Conservation (phyloP, 1,140 invertebrate genomes). For the Tetramorium simillimum region DNA sequence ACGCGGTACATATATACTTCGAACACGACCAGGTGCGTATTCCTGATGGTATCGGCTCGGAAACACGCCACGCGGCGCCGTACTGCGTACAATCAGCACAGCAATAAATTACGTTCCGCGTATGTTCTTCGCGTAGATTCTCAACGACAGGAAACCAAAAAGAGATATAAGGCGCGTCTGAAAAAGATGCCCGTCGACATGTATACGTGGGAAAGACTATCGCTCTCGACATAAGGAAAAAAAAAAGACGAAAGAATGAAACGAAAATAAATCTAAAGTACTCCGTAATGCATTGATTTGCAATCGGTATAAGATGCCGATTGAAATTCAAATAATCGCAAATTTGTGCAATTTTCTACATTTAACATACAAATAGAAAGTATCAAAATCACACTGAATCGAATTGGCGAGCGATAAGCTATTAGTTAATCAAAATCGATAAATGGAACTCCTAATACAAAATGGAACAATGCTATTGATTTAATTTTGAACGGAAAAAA, state of each 20-base stretch:
- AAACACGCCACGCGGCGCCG: conserved; percentile 48
- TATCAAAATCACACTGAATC: background rate
- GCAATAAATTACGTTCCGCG: conserved; percentile 72
- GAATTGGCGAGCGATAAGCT: background rate
- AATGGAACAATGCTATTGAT: background rate
- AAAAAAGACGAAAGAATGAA: conserved; percentile 3
- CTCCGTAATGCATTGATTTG: background rate
- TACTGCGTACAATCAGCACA: conserved; percentile 72
- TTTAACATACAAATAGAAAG: background rate
- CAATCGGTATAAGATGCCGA: background rate
- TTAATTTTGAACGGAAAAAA: background rate
- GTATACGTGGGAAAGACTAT: conserved; percentile 37
- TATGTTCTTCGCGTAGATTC: conserved; percentile 65
- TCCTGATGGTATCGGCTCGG: conserved; percentile 69
- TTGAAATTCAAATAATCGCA: background rate
- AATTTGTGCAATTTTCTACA: background rate
- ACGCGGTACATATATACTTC: conserved; percentile 49
- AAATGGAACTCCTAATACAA: background rate
- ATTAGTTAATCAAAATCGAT: background rate
- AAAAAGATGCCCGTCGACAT: conserved; percentile 37
- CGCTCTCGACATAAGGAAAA: background rate
- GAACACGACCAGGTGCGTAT: conserved; percentile 70
- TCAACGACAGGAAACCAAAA: conserved; percentile 65
- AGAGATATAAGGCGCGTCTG: background rate
- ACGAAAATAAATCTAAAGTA: background rate